Percentiles rank a stretch among this genome's conserved stretches.
phyloP scores from a whole-genome alignment of 2,888 invertebrate genomes.

The Deilephila elpenor region DNA sequence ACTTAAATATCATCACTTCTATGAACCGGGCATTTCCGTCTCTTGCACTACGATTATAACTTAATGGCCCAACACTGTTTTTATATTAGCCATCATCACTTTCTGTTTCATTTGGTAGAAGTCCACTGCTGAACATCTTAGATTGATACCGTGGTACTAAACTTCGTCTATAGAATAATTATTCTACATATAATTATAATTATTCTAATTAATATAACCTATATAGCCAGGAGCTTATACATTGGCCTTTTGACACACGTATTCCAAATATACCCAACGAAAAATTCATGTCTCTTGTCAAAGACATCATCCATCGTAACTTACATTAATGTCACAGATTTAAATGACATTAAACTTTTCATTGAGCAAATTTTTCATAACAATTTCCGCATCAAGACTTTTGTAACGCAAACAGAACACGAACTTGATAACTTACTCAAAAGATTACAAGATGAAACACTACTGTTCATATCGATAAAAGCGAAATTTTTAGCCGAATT shows the following conservation, averaged over 20 bases:
- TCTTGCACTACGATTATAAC: too few species aligned
- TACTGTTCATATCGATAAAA: constrained; percentile 65
- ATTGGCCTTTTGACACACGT: too few species aligned
- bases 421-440: constrained; percentile 64
- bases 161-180: too few species aligned
- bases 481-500: constrained; percentile 76
- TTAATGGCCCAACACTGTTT: too few species aligned
- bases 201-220: too few species aligned
- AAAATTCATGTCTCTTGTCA: constrained; percentile 27
- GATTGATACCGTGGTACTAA: too few species aligned
- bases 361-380: constrained; percentile 77
- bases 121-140: too few species aligned
- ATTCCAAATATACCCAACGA: background rate
- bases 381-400: constrained; percentile 58
- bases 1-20: background rate
- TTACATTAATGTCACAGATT: constrained; percentile 67
- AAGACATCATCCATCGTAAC: constrained; percentile 51
- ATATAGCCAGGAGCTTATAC: too few species aligned
- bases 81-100: too few species aligned
- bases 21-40: background rate
- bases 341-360: constrained; percentile 71
- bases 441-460: constrained; percentile 59
- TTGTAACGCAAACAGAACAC: constrained; percentile 56
- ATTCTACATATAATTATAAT: too few species aligned
- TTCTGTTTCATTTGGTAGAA: too few species aligned